Evolutionary conservation across 2,888 invertebrate genomes (phyloP), one percentile per base, ranked within the genome.

Genomic region (Proisotoma minuta): DNA sequence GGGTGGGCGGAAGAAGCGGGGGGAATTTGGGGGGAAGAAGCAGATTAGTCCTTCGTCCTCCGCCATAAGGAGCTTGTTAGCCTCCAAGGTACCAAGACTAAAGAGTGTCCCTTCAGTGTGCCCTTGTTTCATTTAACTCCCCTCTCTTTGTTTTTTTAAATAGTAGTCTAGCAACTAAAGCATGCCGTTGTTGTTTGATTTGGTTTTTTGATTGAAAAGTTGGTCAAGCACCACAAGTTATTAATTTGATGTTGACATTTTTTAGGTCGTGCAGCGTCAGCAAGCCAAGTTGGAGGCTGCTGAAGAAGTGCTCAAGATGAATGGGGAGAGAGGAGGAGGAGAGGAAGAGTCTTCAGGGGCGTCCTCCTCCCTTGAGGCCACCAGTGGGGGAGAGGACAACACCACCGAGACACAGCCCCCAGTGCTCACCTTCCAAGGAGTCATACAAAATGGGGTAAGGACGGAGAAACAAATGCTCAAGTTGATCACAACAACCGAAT

Each of bases 221-320:
- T 29, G 15, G 10, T 56, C 5, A 39, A 20, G 3, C 22, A n/a
- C 22, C 12, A 50, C 2, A 4, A 51, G 2, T 18, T 51, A 15
- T 28, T 56, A 22, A 60, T n/a, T 12, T 43, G 20, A 43, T 12
- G 20, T 43, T 43, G 4, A 4, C 15, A 43, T 43, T 18, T 47
- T 23, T n/a, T 75, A 86, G 85, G 85, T 85, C 63, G 84, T 84
- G 1, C 87, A 87, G 73, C 82, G 87, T 1, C 87, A 87, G 75
- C 84, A 85, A 73, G 83, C 82, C 65, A 80, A 81, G 74, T 81
- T 84, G 74, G 80, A 82, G 20, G 51, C 23, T 15, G 18, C 43
- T 47, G 56, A 3, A 26, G 60, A 63, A 12, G 60, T 57, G 27
- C 20, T 49, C 12, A 60, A 70, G 50, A 61, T 72, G 26, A 73